These are phyloP conservation scores for Zygogramma bicolorata DNA, from an alignment of 2,888 invertebrate species.

Conservation along the genomic window DNA sequence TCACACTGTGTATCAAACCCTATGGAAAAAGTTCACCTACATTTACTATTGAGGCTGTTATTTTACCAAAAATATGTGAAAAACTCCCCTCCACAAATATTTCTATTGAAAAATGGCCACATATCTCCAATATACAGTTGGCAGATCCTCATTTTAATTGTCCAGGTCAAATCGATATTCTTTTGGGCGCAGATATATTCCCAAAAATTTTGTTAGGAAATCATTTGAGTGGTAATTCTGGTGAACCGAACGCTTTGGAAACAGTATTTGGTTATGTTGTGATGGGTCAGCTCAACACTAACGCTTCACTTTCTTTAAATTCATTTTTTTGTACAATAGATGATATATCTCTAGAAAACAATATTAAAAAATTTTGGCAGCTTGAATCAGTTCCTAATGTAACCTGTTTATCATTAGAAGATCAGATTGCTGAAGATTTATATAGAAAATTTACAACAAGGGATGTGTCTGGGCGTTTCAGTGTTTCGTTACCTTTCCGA, in stretches of 20 bases:
- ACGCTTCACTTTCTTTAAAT: too few relatives aligned
- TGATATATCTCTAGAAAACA: too few relatives aligned
- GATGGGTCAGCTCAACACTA: not conserved
- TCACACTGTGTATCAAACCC: not conserved
- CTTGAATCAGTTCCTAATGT: too few relatives aligned
- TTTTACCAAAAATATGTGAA: slow-evolving; percentile 7
- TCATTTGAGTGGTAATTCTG: not conserved
- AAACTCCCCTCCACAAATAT: not conserved
- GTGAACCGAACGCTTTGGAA: not conserved
- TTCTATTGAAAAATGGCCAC: not conserved
- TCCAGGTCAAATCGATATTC: not conserved
- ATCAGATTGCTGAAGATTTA: too few relatives aligned
- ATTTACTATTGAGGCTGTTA: slow-evolving; percentile 1
- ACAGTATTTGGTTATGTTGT: not conserved
- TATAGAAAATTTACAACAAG: too few relatives aligned
- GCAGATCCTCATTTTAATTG: not conserved
- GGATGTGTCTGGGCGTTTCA: too few relatives aligned
- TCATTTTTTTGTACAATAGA: too few relatives aligned
- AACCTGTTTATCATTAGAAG: too few relatives aligned
- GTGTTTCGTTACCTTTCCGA: too few relatives aligned
- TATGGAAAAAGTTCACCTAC: not conserved
- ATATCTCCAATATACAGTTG: not conserved
- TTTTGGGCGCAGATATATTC: not conserved
- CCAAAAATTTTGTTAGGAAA: not conserved
- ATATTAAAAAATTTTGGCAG: too few relatives aligned